These are phyloP conservation scores for Lochmaea crataegi DNA, from an alignment of 2,888 invertebrate species.

Conservation along the genomic window DNA sequence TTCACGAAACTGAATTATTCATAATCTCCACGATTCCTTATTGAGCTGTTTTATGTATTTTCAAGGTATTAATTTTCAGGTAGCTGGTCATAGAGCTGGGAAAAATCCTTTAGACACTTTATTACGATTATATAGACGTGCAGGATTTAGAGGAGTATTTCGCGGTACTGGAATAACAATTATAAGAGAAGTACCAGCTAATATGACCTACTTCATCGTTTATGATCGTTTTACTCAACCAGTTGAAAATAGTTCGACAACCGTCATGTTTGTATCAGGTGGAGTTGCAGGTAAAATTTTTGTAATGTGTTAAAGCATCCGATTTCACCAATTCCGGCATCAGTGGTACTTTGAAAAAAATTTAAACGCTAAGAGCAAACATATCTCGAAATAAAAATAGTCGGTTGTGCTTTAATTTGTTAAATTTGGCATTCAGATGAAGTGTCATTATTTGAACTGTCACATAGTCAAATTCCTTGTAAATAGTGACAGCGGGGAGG, in stretches of 20 bases:
- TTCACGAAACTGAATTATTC: neutral
- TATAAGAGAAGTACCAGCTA: conserved; percentile 84
- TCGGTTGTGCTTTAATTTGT: no score
- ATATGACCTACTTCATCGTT: conserved; percentile 85
- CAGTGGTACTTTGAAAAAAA: neutral
- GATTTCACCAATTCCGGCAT: neutral
- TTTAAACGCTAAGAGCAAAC: neutral
- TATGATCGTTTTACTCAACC: conserved; percentile 72
- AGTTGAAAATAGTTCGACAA: conserved; percentile 69
- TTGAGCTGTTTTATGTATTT: no score
- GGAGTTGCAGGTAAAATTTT: conserved; percentile 75
- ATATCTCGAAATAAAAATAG: neutral
- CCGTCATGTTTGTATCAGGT: conserved; percentile 81
- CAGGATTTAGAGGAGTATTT: conserved; percentile 79
- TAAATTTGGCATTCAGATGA: no score
- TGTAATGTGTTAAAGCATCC: neutral
- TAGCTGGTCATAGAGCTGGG: conserved; percentile 21
- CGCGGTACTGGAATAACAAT: conserved; percentile 81
- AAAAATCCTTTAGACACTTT: conserved; percentile 75
- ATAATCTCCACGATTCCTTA: neutral
- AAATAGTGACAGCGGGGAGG: no score
- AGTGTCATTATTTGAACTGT: no score
- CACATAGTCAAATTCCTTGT: no score
- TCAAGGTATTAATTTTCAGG: no score
- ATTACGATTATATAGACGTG: conserved; percentile 69